phyloP scores from a whole-genome alignment of 2,888 invertebrate species.

The Hymenopus coronatus region DNA sequence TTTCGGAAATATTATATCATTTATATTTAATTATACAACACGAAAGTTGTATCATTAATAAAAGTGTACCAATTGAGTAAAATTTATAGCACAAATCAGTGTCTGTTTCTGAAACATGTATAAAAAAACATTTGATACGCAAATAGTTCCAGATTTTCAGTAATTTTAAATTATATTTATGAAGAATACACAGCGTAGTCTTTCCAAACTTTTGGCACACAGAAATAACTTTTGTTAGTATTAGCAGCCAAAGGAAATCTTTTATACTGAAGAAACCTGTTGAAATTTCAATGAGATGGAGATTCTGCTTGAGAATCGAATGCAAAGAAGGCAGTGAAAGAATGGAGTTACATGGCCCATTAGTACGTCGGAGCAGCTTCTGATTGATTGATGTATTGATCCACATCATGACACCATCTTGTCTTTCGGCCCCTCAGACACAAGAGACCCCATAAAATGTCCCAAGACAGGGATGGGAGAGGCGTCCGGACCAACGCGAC shows the following conservation, averaged over 20 bases:
- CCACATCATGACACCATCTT: not conserved
- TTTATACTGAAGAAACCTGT: not conserved
- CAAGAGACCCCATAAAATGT: not conserved
- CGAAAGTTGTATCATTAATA: too few species aligned
- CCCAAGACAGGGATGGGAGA: not conserved
- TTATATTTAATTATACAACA: too few species aligned
- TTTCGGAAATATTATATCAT: too few species aligned
- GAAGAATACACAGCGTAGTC: accelerated
- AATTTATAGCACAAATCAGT: too few species aligned
- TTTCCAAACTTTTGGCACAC: not conserved
- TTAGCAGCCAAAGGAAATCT: not conserved
- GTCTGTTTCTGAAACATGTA: too few species aligned
- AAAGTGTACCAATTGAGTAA: too few species aligned
- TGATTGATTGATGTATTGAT: conserved; percentile 10
- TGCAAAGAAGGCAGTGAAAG: not conserved
- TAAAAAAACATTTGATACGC: too few species aligned
- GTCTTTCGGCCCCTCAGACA: not conserved
- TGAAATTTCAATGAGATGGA: conserved; percentile 14
- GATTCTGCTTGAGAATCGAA: not conserved
- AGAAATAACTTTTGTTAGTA: not conserved
- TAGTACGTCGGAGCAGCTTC: not conserved
- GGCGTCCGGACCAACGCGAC: not conserved
- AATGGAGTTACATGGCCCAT: not conserved
- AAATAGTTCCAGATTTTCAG: too few species aligned
- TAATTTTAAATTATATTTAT: too few species aligned